phyloP scores from a whole-genome alignment of 2,888 invertebrate genomes.

The Cactoblastis cactorum region DNA sequence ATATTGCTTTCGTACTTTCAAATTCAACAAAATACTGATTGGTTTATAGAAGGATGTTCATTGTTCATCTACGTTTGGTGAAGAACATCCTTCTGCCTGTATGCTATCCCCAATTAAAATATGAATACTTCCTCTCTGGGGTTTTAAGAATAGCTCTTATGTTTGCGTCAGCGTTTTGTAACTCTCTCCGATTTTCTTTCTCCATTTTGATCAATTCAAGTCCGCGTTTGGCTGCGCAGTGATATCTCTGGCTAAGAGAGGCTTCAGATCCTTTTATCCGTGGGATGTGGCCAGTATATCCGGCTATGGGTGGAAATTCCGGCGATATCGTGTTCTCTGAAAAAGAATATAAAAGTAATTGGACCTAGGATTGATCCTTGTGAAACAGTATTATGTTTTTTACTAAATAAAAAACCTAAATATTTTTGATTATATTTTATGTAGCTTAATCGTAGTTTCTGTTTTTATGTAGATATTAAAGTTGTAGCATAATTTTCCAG shows the following conservation, averaged over 20 bases:
- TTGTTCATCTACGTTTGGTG: constrained; percentile 58
- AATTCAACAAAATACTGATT: constrained; percentile 36
- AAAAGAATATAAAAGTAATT: constrained; percentile 29
- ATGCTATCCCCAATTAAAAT: constrained; percentile 78
- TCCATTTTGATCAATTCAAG: constrained; percentile 80
- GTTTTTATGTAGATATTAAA: neutral
- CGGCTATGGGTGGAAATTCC: constrained; percentile 84
- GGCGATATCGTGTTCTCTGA: constrained; percentile 82
- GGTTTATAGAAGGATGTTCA: constrained; percentile 54
- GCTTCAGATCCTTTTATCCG: constrained; percentile 83
- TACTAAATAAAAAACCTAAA: neutral
- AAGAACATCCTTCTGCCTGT: constrained; percentile 78
- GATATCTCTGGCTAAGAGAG: constrained; percentile 83
- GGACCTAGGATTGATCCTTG: neutral
- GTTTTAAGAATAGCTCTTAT: constrained; percentile 61
- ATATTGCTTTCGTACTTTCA: constrained; percentile 10
- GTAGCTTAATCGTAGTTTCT: neutral
- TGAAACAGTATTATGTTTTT: neutral
- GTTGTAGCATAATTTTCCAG: neutral
- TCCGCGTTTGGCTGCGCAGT: constrained; percentile 83
- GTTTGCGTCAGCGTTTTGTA: constrained; percentile 57
- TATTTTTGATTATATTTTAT: neutral
- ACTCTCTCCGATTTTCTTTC: constrained; percentile 66
- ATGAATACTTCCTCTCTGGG: constrained; percentile 64
- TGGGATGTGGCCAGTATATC: constrained; percentile 86